phyloP scores from a whole-genome alignment of 2,888 invertebrate genomes.

The Blastobasis adustella region DNA sequence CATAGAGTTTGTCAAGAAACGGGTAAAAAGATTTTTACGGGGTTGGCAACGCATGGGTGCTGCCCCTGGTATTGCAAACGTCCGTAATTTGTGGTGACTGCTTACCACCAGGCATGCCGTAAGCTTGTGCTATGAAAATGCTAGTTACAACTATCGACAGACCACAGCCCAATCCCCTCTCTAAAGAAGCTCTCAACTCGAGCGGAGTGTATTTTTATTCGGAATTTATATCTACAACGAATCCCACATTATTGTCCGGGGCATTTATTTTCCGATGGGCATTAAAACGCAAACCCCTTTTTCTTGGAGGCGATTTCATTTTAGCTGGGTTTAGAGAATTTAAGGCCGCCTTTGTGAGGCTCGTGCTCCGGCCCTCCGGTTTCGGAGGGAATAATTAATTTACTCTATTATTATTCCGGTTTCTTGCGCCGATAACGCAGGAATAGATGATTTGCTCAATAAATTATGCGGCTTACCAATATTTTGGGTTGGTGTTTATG shows the following conservation, averaged over 20 bases:
- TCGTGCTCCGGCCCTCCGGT: slow-evolving; percentile 29
- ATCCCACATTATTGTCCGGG: slow-evolving; percentile 72
- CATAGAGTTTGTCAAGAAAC: too few species aligned
- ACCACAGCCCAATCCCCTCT: slow-evolving; percentile 19
- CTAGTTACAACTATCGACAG: not conserved
- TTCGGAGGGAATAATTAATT: slow-evolving; percentile 66
- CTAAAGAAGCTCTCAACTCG: slow-evolving; percentile 31
- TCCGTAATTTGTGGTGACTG: too few species aligned
- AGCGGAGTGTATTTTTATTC: slow-evolving; percentile 63
- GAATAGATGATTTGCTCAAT: slow-evolving; percentile 25
- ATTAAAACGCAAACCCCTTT: slow-evolving; percentile 74
- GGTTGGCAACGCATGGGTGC: too few species aligned
- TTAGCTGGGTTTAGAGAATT: slow-evolving; percentile 72
- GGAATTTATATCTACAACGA: slow-evolving; percentile 68
- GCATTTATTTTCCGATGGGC: slow-evolving; percentile 73
- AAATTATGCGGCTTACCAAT: not conserved
- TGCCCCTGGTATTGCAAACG: too few species aligned
- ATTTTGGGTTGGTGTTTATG: too few species aligned
- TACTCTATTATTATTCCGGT: slow-evolving; percentile 61
- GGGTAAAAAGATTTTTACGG: too few species aligned
- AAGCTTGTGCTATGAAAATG: too few species aligned
- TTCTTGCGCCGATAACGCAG: slow-evolving; percentile 54
- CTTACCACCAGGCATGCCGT: too few species aligned
- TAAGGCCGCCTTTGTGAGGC: slow-evolving; percentile 59
- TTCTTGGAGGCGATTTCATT: slow-evolving; percentile 66